Percentiles rank a stretch among this genome's conserved stretches.
These are phyloP conservation scores for Dicycla oo DNA, from an alignment of 2,888 invertebrate species.

Conservation along the genomic window DNA sequence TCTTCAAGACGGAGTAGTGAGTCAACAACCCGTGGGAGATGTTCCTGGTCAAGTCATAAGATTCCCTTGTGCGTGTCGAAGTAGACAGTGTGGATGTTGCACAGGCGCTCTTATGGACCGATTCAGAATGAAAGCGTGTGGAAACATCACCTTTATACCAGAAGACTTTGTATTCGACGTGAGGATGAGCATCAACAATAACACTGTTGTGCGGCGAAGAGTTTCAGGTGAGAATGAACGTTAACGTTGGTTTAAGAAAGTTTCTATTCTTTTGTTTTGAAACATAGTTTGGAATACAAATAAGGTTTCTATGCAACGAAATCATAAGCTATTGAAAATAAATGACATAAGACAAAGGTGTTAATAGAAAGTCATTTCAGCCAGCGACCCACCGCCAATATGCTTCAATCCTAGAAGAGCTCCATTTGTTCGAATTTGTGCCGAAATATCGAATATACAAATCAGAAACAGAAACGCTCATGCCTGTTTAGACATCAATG, in stretches of 20 bases:
- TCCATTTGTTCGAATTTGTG: conserved; percentile 93
- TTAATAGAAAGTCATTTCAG: conserved; percentile 82
- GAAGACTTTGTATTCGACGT: conserved; percentile 96
- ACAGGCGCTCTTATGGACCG: conserved; percentile 91
- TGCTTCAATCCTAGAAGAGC: conserved; percentile 93
- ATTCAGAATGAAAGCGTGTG: conserved; percentile 94
- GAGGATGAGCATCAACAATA: conserved; percentile 93
- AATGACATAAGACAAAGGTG: conserved; percentile 42
- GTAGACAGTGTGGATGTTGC: conserved; percentile 93
- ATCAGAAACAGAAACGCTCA: conserved; percentile 95
- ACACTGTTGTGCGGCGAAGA: conserved; percentile 92
- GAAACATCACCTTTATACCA: conserved; percentile 94
- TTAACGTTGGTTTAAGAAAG: conserved; percentile 36
- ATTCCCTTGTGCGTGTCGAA: conserved; percentile 91
- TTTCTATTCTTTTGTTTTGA: conserved; percentile 41
- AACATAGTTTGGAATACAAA: conserved; percentile 55
- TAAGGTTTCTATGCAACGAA: conserved; percentile 32
- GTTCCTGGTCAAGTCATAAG: conserved; percentile 87
- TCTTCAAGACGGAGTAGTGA: conserved; percentile 69
- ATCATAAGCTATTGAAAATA: conserved; percentile 41
- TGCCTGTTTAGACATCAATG: conserved; percentile 94
- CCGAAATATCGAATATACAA: conserved; percentile 94
- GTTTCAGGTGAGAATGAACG: conserved; percentile 92
- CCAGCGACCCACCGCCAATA: conserved; percentile 93
- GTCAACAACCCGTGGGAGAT: conserved; percentile 63